Evolutionary conservation across 2,113 vertebrate species (phyloP).

Genomic region (Callopanchax toddi): DNA sequence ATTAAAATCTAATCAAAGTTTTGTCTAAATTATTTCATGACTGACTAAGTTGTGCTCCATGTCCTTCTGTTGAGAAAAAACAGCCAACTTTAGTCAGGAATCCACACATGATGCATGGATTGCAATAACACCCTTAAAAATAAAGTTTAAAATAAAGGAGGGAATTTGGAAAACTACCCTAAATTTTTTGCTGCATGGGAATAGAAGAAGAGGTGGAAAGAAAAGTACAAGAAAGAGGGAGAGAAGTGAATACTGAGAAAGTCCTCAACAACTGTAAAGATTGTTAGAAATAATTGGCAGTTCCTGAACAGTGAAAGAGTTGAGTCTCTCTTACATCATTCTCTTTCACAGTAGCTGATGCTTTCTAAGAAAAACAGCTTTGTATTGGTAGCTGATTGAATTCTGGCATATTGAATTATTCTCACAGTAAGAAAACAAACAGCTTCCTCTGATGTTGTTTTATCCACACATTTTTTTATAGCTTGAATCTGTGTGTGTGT

Average conservation of each 20-base stretch:
- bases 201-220: slow-evolving; percentile 1
- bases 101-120: too few species aligned
- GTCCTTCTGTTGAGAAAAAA: too few species aligned
- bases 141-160: neutral
- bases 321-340: slow-evolving; percentile 4
- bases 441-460: slow-evolving; percentile 24
- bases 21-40: neutral
- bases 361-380: slow-evolving; percentile 21
- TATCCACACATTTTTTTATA: too few species aligned
- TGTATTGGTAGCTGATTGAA: slow-evolving; percentile 28
- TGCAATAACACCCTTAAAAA: neutral
- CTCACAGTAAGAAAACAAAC: slow-evolving; percentile 32
- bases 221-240: neutral
- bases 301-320: slow-evolving; percentile 11
- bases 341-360: slow-evolving; percentile 1
- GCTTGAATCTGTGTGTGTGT: slow-evolving; percentile 17
- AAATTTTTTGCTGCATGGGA: slow-evolving; percentile 9
- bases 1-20: neutral
- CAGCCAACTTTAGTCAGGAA: too few species aligned
- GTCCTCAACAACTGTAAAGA: neutral
- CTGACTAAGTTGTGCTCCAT: too few species aligned
- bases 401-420: slow-evolving; percentile 35
- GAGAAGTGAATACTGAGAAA: neutral
- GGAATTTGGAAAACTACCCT: neutral
- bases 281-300: neutral